A percentile compares a stretch with the other conserved stretches of the same genome.
These are phyloP conservation scores for Drosophila chauvacae DNA, from an alignment of 1,140 invertebrate genomes.

Conservation along the genomic window DNA sequence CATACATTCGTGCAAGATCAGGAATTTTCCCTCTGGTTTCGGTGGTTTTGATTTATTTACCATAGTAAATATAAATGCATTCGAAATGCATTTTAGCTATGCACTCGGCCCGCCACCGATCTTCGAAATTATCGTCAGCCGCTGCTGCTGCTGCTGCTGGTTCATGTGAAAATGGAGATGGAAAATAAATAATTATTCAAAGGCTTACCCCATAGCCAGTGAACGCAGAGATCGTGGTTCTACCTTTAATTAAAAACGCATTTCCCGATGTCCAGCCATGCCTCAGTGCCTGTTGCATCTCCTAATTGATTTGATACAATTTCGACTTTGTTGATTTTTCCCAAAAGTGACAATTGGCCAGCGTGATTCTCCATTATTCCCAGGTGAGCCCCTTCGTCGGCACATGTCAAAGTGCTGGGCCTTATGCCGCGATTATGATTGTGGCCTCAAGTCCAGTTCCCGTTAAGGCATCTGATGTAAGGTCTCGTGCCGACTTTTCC, in stretches of 20 bases:
- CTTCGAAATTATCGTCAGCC: constrained; percentile 63
- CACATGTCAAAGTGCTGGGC: constrained; percentile 73
- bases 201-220: constrained; percentile 24
- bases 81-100: constrained; percentile 83
- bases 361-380: constrained; percentile 77
- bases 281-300: constrained; percentile 13
- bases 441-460: constrained; percentile 50
- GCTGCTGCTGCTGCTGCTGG: not conserved
- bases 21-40: constrained; percentile 62
- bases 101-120: constrained; percentile 47
- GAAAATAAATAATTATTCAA: constrained; percentile 74
- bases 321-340: constrained; percentile 77
- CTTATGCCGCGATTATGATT: constrained; percentile 47
- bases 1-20: constrained; percentile 15
- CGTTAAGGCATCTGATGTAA: constrained; percentile 42
- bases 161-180: constrained; percentile 65
- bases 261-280: constrained; percentile 32
- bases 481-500: constrained; percentile 66
- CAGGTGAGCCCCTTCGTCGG: constrained; percentile 47
- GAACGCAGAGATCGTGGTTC: constrained; percentile 13
- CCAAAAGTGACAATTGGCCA: constrained; percentile 71
- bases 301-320: constrained; percentile 81
- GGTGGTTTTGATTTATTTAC: constrained; percentile 80
- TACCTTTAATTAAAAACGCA: constrained; percentile 71
- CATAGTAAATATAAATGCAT: constrained; percentile 76